These are phyloP conservation scores for Rugalucina vietnamica DNA, from an alignment of 2,888 invertebrate genomes.

Conservation along the genomic window DNA sequence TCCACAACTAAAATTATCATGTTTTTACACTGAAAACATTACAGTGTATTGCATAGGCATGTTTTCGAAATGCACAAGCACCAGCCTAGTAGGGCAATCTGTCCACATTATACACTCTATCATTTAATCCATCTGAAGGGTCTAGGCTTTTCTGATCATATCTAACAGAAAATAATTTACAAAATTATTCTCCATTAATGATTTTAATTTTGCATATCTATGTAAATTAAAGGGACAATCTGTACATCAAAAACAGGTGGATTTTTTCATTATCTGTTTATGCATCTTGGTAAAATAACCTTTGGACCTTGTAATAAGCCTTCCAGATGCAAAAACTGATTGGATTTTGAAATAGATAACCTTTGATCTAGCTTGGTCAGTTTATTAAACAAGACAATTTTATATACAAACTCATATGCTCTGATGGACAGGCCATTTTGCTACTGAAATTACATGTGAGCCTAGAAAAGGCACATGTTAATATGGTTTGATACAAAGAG, in stretches of 20 bases:
- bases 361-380: not conserved
- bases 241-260: not conserved
- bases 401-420: not conserved
- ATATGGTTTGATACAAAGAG: not conserved
- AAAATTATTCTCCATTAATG: not conserved
- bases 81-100: not conserved
- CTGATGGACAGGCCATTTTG: not conserved
- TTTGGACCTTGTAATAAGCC: not conserved
- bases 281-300: not conserved
- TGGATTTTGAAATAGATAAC: not conserved
- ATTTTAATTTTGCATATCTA: not conserved
- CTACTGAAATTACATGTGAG: not conserved
- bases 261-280: not conserved
- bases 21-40: too few species aligned
- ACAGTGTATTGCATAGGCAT: too few species aligned
- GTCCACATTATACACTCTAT: not conserved
- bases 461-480: not conserved
- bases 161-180: not conserved
- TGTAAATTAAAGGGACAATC: not conserved
- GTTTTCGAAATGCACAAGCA: too few species aligned
- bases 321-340: not conserved
- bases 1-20: too few species aligned
- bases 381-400: not conserved
- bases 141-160: not conserved
- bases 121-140: not conserved